These are phyloP conservation scores for Oligia latruncula DNA, from an alignment of 2,888 invertebrate genomes.

Conservation along the genomic window DNA sequence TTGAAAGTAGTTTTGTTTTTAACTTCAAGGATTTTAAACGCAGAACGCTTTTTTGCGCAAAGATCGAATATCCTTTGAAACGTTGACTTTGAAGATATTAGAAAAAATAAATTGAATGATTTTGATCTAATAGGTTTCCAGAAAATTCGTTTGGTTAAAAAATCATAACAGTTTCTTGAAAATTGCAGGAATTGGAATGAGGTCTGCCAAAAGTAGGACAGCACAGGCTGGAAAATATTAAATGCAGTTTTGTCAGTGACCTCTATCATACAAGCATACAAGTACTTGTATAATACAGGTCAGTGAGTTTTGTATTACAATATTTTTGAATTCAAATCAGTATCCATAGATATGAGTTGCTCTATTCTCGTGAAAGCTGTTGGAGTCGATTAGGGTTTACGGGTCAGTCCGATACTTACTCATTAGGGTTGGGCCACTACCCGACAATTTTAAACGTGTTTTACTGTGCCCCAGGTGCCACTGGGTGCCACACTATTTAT, in stretches of 20 bases:
- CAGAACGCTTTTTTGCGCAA: not conserved
- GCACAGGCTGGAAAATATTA: not conserved
- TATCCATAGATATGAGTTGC: slow-evolving; percentile 18
- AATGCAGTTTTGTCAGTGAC: not conserved
- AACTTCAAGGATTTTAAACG: slow-evolving; percentile 8
- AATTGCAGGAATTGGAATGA: slow-evolving; percentile 14
- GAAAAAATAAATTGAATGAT: not conserved
- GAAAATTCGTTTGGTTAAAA: not conserved
- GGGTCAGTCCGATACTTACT: slow-evolving; percentile 56
- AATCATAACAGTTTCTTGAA: not conserved
- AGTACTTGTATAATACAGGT: too few species aligned
- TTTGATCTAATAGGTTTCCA: not conserved
- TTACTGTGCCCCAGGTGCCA: slow-evolving; percentile 14
- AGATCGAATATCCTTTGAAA: slow-evolving; percentile 23
- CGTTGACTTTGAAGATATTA: not conserved
- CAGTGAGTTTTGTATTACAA: too few species aligned
- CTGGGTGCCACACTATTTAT: slow-evolving; percentile 36
- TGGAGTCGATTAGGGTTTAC: slow-evolving; percentile 56
- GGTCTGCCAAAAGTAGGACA: slow-evolving; percentile 1
- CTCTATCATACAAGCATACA: too few species aligned
- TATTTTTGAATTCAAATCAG: not conserved
- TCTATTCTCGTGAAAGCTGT: slow-evolving; percentile 43
- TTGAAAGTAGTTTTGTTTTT: slow-evolving; percentile 20
- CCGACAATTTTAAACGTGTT: slow-evolving; percentile 43
- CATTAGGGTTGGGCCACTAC: slow-evolving; percentile 56